Evolutionary conservation across 2,113 vertebrate species (phyloP).

Genomic region (Leuciscus idus): DNA sequence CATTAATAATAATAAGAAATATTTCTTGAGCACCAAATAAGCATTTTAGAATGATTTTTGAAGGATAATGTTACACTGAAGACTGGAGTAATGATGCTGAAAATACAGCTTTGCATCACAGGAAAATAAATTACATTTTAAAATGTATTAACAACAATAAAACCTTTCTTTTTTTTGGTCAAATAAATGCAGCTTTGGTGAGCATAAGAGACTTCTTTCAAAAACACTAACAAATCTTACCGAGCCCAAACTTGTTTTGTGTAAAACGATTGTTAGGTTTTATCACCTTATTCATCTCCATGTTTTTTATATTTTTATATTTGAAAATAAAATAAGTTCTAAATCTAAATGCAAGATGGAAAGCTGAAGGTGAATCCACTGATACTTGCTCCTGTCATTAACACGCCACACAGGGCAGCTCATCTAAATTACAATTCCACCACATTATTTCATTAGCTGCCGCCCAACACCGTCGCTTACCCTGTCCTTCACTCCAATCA

Average conservation of each 20-base stretch:
- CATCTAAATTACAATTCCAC: conserved; percentile 92
- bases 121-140: too few species aligned
- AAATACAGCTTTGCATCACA: background rate
- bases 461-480: conserved; percentile 68
- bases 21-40: background rate
- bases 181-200: background rate
- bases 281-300: background rate
- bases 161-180: too few species aligned
- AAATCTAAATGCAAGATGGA: conserved; percentile 74
- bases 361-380: conserved; percentile 91
- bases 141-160: background rate
- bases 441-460: conserved; percentile 87
- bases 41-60: background rate
- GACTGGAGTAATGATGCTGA: too few species aligned
- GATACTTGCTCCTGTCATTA: conserved; percentile 82
- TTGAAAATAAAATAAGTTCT: background rate
- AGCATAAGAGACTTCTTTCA: background rate
- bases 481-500: conserved; percentile 66
- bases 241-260: background rate
- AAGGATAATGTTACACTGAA: background rate
- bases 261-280: background rate
- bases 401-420: conserved; percentile 87
- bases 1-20: background rate
- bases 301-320: background rate
- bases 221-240: background rate